Evolutionary conservation across 2,888 invertebrate species (phyloP).

Genomic region (Drosophila formosana): DNA sequence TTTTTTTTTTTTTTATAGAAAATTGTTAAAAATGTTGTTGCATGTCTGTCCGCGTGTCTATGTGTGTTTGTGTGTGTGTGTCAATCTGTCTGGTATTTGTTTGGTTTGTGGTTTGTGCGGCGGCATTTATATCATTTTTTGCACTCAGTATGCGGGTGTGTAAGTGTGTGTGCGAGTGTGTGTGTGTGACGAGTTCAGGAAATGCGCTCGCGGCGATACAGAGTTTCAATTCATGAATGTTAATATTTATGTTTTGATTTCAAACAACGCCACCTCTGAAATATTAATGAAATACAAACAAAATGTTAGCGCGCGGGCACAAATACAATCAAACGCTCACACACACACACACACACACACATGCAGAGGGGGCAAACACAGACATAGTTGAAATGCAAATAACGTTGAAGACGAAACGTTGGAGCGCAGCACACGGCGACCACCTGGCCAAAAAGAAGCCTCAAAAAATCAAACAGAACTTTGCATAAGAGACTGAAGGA

Average conservation of each 20-base stretch:
- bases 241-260: slow-evolving; percentile 83
- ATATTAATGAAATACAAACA: slow-evolving; percentile 83
- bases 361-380: slow-evolving; percentile 46
- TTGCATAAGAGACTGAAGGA: slow-evolving; percentile 23
- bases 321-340: slow-evolving; percentile 32
- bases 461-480: slow-evolving; percentile 63
- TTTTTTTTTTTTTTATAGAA: slow-evolving; percentile 1
- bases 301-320: slow-evolving; percentile 72
- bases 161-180: slow-evolving; percentile 20
- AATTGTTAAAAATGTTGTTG: slow-evolving; percentile 64
- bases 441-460: slow-evolving; percentile 69
- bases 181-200: slow-evolving; percentile 49
- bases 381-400: slow-evolving; percentile 80
- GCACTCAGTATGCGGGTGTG: slow-evolving; percentile 26
- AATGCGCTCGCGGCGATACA: slow-evolving; percentile 76
- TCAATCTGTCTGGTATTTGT: slow-evolving; percentile 65
- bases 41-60: slow-evolving; percentile 27
- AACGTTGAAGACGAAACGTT: slow-evolving; percentile 42
- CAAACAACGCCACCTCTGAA: slow-evolving; percentile 81
- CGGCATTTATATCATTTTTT: slow-evolving; percentile 76
- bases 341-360: slow-evolving; percentile 34
- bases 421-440: slow-evolving; percentile 36
- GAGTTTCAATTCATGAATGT: slow-evolving; percentile 82
- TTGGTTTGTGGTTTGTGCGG: slow-evolving; percentile 76
- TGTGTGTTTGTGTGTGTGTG: slow-evolving; percentile 36